Evolutionary conservation across 1,140 invertebrate genomes (phyloP).

Genomic region (Drosophila hydei): DNA sequence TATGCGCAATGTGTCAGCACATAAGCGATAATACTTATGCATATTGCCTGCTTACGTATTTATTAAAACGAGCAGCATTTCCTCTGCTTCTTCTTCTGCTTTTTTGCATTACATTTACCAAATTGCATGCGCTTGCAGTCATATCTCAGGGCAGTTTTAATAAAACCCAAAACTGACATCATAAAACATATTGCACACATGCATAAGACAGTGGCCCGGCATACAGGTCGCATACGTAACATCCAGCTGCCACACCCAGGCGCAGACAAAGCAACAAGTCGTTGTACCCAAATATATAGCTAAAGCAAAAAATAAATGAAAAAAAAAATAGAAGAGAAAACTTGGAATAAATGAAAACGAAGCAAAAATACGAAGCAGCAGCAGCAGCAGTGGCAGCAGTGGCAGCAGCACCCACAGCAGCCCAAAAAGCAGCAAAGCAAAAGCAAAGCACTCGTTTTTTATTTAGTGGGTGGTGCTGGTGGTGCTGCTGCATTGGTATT

Average conservation of each 20-base stretch:
- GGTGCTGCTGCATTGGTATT: conserved; percentile 33
- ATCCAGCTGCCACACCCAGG: conserved; percentile 63
- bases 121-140: conserved; percentile 46
- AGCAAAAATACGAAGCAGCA: conserved; percentile 51
- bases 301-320: conserved; percentile 17
- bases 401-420: conserved; percentile 23
- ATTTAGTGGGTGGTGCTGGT: neutral
- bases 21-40: conserved; percentile 68
- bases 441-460: conserved; percentile 32
- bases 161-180: conserved; percentile 82
- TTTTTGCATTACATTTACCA: conserved; percentile 64
- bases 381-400: conserved; percentile 4
- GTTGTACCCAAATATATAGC: conserved; percentile 79
- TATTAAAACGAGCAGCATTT: conserved; percentile 56
- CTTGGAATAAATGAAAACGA: conserved; percentile 71
- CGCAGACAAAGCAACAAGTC: conserved; percentile 76
- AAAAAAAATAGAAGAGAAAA: conserved; percentile 23
- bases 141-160: conserved; percentile 79
- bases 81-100: neutral
- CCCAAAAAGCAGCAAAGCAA: conserved; percentile 64
- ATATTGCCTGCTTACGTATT: conserved; percentile 74
- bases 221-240: conserved; percentile 76
- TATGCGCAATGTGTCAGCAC: conserved; percentile 56
- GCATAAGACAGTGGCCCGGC: conserved; percentile 47
- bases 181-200: conserved; percentile 76